phyloP scores from a whole-genome alignment of 2,113 vertebrate genomes.

The Penelope pileata region DNA sequence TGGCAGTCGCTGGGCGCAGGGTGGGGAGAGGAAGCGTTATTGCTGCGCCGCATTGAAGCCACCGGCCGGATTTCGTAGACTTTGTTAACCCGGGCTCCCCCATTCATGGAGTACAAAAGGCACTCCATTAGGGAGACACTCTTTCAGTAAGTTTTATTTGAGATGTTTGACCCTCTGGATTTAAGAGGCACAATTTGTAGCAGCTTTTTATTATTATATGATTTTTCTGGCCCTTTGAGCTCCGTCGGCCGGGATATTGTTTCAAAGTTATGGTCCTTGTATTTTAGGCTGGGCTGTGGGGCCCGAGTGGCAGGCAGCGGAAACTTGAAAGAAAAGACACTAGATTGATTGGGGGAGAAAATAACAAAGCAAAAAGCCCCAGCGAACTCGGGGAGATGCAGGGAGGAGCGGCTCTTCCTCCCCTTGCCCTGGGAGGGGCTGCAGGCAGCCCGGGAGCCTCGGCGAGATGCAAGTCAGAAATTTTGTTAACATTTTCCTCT shows the following conservation, averaged over 20 bases:
- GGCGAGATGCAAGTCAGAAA: slow-evolving; percentile 65
- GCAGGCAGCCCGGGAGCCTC: slow-evolving; percentile 52
- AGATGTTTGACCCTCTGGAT: slow-evolving; percentile 75
- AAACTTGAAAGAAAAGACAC: slow-evolving; percentile 64
- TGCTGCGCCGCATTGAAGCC: slow-evolving; percentile 73
- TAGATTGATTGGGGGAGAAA: slow-evolving; percentile 61
- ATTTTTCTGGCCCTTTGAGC: slow-evolving; percentile 74
- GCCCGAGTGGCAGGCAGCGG: slow-evolving; percentile 61
- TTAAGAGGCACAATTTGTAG: slow-evolving; percentile 75
- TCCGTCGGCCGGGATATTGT: slow-evolving; percentile 69
- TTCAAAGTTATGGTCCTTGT: slow-evolving; percentile 69
- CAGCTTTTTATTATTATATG: slow-evolving; percentile 79
- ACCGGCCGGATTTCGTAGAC: slow-evolving; percentile 70
- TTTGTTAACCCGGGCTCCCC: slow-evolving; percentile 74
- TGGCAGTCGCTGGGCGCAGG: slow-evolving; percentile 73
- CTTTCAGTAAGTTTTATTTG: slow-evolving; percentile 77
- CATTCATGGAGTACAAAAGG: slow-evolving; percentile 77
- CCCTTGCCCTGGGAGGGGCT: slow-evolving; percentile 33
- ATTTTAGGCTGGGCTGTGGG: slow-evolving; percentile 60
- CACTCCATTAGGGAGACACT: slow-evolving; percentile 73
- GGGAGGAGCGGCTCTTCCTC: slow-evolving; percentile 16
- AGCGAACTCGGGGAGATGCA: background rate
- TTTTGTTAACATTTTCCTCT: slow-evolving; percentile 78
- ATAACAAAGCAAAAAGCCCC: slow-evolving; percentile 46
- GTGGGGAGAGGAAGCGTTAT: slow-evolving; percentile 80